These are phyloP conservation scores for Anaspis maculata DNA, from an alignment of 2,888 invertebrate species.

Conservation along the genomic window DNA sequence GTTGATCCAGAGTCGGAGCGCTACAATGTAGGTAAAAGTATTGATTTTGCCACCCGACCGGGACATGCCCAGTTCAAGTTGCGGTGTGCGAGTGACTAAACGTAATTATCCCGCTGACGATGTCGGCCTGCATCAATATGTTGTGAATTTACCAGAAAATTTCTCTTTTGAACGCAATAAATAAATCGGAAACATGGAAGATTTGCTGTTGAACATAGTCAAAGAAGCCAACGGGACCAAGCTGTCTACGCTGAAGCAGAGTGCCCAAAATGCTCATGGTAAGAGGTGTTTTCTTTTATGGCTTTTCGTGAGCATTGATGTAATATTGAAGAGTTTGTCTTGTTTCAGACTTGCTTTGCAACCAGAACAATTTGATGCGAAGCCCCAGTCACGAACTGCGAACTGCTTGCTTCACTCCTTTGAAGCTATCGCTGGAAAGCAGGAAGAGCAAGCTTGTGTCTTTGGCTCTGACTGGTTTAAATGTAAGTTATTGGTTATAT, in stretches of 20 bases:
- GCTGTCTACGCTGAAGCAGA: constrained; percentile 63
- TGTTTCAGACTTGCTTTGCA: constrained; percentile 65
- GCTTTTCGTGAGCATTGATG: no score
- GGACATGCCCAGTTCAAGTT: no score
- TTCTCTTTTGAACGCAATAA: no score
- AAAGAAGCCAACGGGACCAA: constrained; percentile 80
- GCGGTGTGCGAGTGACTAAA: no score
- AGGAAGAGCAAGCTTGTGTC: constrained; percentile 77
- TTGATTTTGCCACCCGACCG: no score
- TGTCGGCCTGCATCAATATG: no score
- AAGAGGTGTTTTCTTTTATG: no score
- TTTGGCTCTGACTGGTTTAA: constrained; percentile 78
- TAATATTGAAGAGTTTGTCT: no score
- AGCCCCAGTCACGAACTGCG: constrained; percentile 78
- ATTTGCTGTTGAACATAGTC: constrained; percentile 72
- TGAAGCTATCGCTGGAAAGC: constrained; percentile 82
- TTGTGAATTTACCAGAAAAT: no score
- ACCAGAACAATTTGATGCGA: constrained; percentile 65
- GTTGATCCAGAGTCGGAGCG: no score
- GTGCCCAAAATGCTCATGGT: constrained; percentile 85
- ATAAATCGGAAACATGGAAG: constrained; percentile 82
- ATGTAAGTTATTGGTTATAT: constrained; percentile 61
- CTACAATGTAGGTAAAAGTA: no score
- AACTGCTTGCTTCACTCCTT: constrained; percentile 73
- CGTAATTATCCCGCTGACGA: no score